Base-by-base conservation (phyloP, 2,113 vertebrate species). In the Phycodurus eques region DNA sequence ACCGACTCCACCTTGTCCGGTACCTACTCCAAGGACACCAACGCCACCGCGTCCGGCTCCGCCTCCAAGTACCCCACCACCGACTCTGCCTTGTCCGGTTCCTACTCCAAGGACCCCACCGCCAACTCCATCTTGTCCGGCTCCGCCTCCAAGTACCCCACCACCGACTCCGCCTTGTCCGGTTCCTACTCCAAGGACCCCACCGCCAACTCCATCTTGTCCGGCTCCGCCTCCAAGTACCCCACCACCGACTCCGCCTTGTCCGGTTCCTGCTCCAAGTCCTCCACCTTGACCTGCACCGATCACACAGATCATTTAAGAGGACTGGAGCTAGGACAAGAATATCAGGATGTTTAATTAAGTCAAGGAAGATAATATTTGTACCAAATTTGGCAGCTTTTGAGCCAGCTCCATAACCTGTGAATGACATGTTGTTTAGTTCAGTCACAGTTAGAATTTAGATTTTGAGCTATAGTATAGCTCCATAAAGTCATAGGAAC, bases 321-420 rank as follows among this genome's bases (percentile, higher is more conserved):
- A n/a, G 44, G 5, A 66, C 44, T 8, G 13, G 42, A 65, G 14
- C 39, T 4, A 31, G 5, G 10, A 44, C 9, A 42, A 4, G 1
- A 27, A 22, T 10, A 5, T 64, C 11, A 44, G 14, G 8, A 15
- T 47, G 44, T 14, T 27, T 9, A 66, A 8, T 8, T 27, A 2
- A 46, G 47, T 31, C 5, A 66, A 39, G 0, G 8, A 1, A 63
- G 1, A 44, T 3, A 10, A 22, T 44, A 75, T 27, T 57, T 3
- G 71, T 91, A 90, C 91, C 90, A 35, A 92, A 92, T 92, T 91
- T 92, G 79, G 87, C 80, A 83, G 84, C 80, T 85, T 93, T 91
- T 62, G 74, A 85, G 72, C 88, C 87, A 72, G 74, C 33, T 75
- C 89, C 87, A 81, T 89, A 90, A 39, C 89, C 91, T 91, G 64